Conservation (phyloP, 2,888 invertebrate species). For the Meiosimyza decipiens region DNA sequence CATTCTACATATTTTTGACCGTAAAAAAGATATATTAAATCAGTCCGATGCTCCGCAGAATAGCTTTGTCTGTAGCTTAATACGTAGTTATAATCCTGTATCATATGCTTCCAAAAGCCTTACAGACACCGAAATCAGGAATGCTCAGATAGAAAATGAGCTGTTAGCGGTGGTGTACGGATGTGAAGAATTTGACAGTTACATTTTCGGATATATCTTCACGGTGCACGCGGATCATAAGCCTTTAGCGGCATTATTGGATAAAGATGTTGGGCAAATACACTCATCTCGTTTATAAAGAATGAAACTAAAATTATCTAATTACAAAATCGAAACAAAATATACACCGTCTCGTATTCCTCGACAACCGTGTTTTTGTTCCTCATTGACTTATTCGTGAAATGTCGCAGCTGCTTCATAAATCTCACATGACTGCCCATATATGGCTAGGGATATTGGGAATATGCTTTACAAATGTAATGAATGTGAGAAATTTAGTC, state of each 20-base stretch:
- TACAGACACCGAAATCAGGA: slow-evolving; percentile 34
- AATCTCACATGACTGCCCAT: slow-evolving; percentile 33
- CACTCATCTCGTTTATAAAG: too few relatives aligned
- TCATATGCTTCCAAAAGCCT: slow-evolving; percentile 43
- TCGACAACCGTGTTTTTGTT: slow-evolving; percentile 35
- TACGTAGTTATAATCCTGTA: slow-evolving; percentile 43
- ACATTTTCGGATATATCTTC: slow-evolving; percentile 35
- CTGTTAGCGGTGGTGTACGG: slow-evolving; percentile 43
- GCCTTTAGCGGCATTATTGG: slow-evolving; percentile 35
- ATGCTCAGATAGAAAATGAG: slow-evolving; percentile 45
- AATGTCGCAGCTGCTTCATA: slow-evolving; percentile 34
- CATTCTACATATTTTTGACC: too few relatives aligned
- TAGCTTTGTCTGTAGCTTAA: slow-evolving; percentile 43
- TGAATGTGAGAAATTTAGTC: too few relatives aligned
- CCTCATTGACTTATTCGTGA: slow-evolving; percentile 23
- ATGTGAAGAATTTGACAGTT: slow-evolving; percentile 44
- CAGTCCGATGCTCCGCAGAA: slow-evolving; percentile 38
- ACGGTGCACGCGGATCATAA: slow-evolving; percentile 38
- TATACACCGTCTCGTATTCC: not conserved
- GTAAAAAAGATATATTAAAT: too few relatives aligned
- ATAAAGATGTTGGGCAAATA: too few relatives aligned
- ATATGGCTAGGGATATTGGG: not conserved
- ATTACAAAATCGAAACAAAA: too few relatives aligned
- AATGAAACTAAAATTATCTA: not conserved
- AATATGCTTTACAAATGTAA: too few relatives aligned